These are phyloP conservation scores for Aphelinus atriplicis DNA, from an alignment of 1,140 invertebrate species.

Conservation along the genomic window DNA sequence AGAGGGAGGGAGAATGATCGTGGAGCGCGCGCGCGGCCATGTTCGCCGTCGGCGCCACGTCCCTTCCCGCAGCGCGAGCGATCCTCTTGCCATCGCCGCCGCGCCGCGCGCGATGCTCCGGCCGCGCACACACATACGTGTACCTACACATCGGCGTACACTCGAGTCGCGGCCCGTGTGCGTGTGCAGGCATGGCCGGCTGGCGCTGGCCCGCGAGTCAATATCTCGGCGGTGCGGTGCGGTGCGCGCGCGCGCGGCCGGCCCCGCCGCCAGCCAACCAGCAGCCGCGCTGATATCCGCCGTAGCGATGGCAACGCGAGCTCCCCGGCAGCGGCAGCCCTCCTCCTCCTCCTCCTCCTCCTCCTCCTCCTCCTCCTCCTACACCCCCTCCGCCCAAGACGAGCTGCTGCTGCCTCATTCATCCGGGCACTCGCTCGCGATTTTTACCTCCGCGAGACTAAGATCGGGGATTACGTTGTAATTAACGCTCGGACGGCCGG, in stretches of 20 bases:
- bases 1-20: not conserved
- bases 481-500: slow-evolving; percentile 60
- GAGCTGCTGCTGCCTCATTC: too few species aligned
- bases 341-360: not conserved
- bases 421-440: too few species aligned
- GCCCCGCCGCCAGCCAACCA: slow-evolving; percentile 53
- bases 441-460: slow-evolving; percentile 30
- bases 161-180: slow-evolving; percentile 22
- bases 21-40: not conserved
- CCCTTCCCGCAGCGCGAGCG: too few species aligned
- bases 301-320: slow-evolving; percentile 59
- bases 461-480: slow-evolving; percentile 64
- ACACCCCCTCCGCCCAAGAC: not conserved
- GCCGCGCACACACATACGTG: too few species aligned
- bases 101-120: too few species aligned
- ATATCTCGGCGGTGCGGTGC: slow-evolving; percentile 47
- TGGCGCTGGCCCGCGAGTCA: slow-evolving; percentile 43
- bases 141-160: too few species aligned
- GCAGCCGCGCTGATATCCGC: slow-evolving; percentile 55
- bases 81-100: too few species aligned
- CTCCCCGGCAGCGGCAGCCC: not conserved
- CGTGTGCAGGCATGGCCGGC: slow-evolving; percentile 18
- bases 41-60: not conserved
- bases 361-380: not conserved
- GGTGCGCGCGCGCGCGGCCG: slow-evolving; percentile 43